Percentiles rank a stretch among this genome's conserved stretches.
These are phyloP conservation scores for Melieria crassipennis DNA, from an alignment of 2,888 invertebrate genomes.

Conservation along the genomic window DNA sequence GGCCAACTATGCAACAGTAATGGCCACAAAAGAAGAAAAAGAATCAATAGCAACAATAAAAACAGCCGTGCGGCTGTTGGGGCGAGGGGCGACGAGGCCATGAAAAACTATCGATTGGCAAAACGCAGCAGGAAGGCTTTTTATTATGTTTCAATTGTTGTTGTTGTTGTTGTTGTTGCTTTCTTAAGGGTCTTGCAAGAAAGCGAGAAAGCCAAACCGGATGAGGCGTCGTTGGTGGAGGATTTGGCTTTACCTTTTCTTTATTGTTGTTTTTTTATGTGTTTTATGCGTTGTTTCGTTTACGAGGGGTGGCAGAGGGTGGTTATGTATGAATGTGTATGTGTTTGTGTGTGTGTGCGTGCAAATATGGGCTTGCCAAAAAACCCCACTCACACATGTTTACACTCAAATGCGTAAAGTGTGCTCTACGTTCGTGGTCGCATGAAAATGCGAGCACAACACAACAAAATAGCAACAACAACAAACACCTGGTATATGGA, in stretches of 20 bases:
- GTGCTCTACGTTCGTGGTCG: background rate
- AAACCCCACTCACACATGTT: constrained; percentile 2
- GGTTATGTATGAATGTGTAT: constrained; percentile 24
- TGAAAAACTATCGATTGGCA: background rate
- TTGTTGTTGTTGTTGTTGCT: background rate
- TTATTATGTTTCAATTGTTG: constrained; percentile 7
- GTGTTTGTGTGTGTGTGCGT: constrained; percentile 19
- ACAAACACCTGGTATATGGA: no score
- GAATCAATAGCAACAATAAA: background rate
- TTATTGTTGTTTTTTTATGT: no score
- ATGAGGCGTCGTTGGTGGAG: no score
- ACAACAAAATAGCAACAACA: no score
- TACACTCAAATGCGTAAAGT: constrained; percentile 16
- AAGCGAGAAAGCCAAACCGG: no score
- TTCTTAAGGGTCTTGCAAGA: constrained; percentile 21
- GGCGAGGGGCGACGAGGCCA: background rate
- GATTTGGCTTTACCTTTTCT: no score
- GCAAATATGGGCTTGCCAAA: constrained; percentile 18
- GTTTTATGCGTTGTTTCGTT: background rate
- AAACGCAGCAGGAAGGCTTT: constrained; percentile 2
- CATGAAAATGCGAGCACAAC: background rate
- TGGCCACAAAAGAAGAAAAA: constrained; percentile 5
- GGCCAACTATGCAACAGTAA: background rate
- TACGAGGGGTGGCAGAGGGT: background rate
- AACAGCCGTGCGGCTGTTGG: background rate